phyloP scores from a whole-genome alignment of 2,888 invertebrate species.

The Acleris laterana region DNA sequence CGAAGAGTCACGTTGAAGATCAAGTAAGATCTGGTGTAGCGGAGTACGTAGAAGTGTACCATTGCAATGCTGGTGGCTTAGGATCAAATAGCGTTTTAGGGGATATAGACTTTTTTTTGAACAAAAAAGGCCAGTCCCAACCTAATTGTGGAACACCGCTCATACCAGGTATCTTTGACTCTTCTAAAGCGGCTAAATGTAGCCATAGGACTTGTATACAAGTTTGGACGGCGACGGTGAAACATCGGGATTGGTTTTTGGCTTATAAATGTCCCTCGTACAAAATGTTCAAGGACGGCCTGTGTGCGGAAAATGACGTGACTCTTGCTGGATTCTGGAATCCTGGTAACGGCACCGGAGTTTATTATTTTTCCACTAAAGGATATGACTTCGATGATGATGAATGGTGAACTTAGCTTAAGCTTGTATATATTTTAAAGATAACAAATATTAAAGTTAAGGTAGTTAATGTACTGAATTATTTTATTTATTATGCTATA shows the following conservation, averaged over 20 bases:
- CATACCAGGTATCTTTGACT: conserved; percentile 67
- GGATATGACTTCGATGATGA: conserved; percentile 47
- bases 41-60: conserved; percentile 84
- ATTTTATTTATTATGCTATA: too few relatives aligned
- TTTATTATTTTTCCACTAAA: conserved; percentile 70
- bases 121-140: conserved; percentile 83
- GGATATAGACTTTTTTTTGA: conserved; percentile 84
- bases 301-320: conserved; percentile 56
- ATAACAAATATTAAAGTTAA: too few relatives aligned
- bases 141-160: conserved; percentile 78
- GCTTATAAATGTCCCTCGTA: conserved; percentile 70
- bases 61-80: conserved; percentile 83
- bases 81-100: conserved; percentile 79
- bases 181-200: conserved; percentile 70
- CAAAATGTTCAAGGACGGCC: conserved; percentile 58
- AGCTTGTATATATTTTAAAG: too few relatives aligned
- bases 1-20: conserved; percentile 65
- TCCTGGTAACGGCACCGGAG: conserved; percentile 68
- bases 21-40: conserved; percentile 83
- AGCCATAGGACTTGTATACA: conserved; percentile 70
- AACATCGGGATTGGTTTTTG: conserved; percentile 58
- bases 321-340: conserved; percentile 72
- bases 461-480: too few relatives aligned
- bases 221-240: conserved; percentile 67
- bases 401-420: background rate